A percentile compares a stretch with the other conserved stretches of the same genome.
These are phyloP conservation scores for Limenitis camilla DNA, from an alignment of 2,888 invertebrate species.

Conservation along the genomic window DNA sequence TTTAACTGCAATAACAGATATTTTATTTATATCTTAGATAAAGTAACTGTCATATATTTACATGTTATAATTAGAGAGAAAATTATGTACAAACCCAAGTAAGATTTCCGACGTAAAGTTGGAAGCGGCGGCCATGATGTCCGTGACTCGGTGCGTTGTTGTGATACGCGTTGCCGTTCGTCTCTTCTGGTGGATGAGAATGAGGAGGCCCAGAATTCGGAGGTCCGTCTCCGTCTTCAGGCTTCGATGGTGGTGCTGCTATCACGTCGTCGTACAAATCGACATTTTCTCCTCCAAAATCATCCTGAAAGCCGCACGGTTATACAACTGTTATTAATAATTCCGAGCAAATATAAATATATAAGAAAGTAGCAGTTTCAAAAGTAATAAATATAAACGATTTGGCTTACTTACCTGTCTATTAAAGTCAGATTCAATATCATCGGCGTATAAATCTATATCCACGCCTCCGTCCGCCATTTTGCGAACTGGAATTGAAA, in stretches of 20 bases:
- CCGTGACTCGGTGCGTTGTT: conserved; percentile 83
- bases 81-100: conserved; percentile 90
- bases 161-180: conserved; percentile 79
- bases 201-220: conserved; percentile 73
- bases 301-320: conserved; percentile 74
- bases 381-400: conserved; percentile 30
- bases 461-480: conserved; percentile 96
- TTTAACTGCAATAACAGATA: conserved; percentile 36
- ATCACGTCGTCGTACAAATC: conserved; percentile 97
- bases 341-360: background rate
- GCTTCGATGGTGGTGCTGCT: conserved; percentile 80
- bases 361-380: background rate
- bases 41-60: conserved; percentile 48
- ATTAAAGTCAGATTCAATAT: conserved; percentile 94
- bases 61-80: conserved; percentile 55
- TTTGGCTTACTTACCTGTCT: conserved; percentile 49
- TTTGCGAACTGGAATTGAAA: conserved; percentile 57
- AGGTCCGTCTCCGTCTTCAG: conserved; percentile 75
- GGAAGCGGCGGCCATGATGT: conserved; percentile 87
- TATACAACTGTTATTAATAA: background rate
- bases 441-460: conserved; percentile 97
- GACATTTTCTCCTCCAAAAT: conserved; percentile 89
- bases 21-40: conserved; percentile 27
- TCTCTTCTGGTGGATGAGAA: conserved; percentile 76
- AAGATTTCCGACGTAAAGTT: conserved; percentile 97